Evolutionary conservation across 2,797 vertebrate species (phyloP), one percentile per base, ranked within the genome.

Genomic region (Salmo trutta): DNA sequence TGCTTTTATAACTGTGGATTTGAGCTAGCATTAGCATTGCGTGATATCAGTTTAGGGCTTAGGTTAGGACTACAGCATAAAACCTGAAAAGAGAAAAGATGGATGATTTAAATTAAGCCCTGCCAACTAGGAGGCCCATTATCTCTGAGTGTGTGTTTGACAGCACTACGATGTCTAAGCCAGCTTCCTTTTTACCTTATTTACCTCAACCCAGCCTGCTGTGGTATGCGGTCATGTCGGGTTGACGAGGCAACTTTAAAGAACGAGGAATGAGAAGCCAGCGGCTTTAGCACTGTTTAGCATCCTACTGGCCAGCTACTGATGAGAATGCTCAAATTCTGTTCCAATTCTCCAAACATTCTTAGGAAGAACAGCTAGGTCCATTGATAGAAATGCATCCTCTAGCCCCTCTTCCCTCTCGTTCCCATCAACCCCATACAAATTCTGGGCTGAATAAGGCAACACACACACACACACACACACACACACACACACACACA

Each of bases 381-480:
- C 67, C 52, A 71, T 29, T 75, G 74, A 74, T 4, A 47, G 41
- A 47, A 47, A 47, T 14, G 75, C 75, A 72, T 68, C 17, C 15
- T 77, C 56, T 74, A 47, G 8, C 21, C 12, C n/a, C 56, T 19
- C 56, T 64, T 3, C 59, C 69, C 70, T 79, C 17, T 73, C 29
- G 80, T 84, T 79, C 69, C 52, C 31, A 69, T 66, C 82, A 75
- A 82, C 47, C 29, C 66, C 36, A 12, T 64, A 21, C 10, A 59
- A 21, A 7, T 6, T 1, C 10, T 12, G 3, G 54, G 17, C 82
- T 80, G 78, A 82, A 84, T 83, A 74, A 75, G 77, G 86, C 51
- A 16, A 16, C 51, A 16, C 14, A 16, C 51, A 16, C 52, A 53
- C 52, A 7, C 54, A 56, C 54, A n/a, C 33, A 36, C 33, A 6